Conservation (phyloP, 1,140 invertebrate genomes). For the Dolichoris vasculosae region DNA sequence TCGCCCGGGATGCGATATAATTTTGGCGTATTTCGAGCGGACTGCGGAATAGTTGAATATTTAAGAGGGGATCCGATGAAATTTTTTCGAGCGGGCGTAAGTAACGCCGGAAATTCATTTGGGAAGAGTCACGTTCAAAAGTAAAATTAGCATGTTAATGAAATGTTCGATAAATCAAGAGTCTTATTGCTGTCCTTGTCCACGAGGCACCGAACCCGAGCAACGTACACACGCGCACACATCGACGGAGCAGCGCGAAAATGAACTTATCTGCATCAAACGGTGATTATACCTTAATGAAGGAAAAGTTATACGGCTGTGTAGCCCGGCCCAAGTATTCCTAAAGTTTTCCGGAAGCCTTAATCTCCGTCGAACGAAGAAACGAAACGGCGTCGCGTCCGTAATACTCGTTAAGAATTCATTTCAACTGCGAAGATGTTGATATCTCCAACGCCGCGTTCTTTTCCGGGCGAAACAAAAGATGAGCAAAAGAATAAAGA, state of each 20-base stretch:
- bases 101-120: slow-evolving; percentile 43
- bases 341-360: slow-evolving; percentile 63
- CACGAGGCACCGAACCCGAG: slow-evolving; percentile 35
- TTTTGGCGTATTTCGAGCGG: no score
- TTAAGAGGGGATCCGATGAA: not conserved
- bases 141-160: slow-evolving; percentile 66
- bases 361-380: slow-evolving; percentile 64
- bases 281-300: slow-evolving; percentile 68
- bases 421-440: slow-evolving; percentile 54
- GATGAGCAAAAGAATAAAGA: not conserved
- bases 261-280: slow-evolving; percentile 69
- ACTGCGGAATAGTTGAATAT: not conserved
- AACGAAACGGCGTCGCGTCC: slow-evolving; percentile 45
- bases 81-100: no score
- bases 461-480: not conserved
- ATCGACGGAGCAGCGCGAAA: slow-evolving; percentile 60
- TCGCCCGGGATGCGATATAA: not conserved
- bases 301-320: slow-evolving; percentile 63
- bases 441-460: not conserved
- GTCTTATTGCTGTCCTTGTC: slow-evolving; percentile 58
- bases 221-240: slow-evolving; percentile 38
- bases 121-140: slow-evolving; percentile 52
- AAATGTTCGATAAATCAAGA: slow-evolving; percentile 65
- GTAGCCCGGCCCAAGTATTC: slow-evolving; percentile 55
- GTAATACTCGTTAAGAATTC: slow-evolving; percentile 62